These are phyloP conservation scores for Yasuhikotakia modesta DNA, from an alignment of 2,797 vertebrate species.

Conservation along the genomic window DNA sequence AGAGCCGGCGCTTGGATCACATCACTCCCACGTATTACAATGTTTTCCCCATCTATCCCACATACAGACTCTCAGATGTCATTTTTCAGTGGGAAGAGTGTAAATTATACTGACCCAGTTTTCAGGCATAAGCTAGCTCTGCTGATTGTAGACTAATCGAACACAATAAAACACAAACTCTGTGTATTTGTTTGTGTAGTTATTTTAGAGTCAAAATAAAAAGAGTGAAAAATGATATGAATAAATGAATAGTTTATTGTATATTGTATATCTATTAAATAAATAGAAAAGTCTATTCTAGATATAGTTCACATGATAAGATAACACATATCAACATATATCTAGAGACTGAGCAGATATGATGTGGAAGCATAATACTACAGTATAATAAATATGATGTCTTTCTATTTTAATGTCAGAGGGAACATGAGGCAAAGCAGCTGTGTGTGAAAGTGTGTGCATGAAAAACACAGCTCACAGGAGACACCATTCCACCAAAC, in stretches of 20 bases:
- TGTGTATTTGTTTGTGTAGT: background rate
- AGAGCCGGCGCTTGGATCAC: background rate
- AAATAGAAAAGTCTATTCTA: too few relatives aligned
- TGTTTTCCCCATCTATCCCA: background rate
- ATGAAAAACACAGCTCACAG: background rate
- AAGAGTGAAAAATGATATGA: too few relatives aligned
- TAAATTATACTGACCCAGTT: slow-evolving; percentile 15
- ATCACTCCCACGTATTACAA: background rate
- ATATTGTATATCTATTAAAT: too few relatives aligned
- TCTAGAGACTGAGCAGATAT: too few relatives aligned
- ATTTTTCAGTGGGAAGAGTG: background rate
- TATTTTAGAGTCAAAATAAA: too few relatives aligned
- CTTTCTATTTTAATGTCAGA: too few relatives aligned
- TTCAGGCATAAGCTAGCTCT: background rate
- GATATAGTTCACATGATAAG: too few relatives aligned
- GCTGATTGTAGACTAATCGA: background rate
- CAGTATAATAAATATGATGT: too few relatives aligned
- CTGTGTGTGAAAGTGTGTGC: background rate
- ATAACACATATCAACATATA: too few relatives aligned
- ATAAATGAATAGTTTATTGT: too few relatives aligned
- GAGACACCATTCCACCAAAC: slow-evolving; percentile 6
- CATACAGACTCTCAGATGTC: background rate
- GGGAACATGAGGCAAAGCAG: background rate
- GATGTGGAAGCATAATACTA: too few relatives aligned
- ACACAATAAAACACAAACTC: too few relatives aligned